Evolutionary conservation across 2,797 vertebrate genomes (phyloP).

Genomic region (Catharus ustulatus): DNA sequence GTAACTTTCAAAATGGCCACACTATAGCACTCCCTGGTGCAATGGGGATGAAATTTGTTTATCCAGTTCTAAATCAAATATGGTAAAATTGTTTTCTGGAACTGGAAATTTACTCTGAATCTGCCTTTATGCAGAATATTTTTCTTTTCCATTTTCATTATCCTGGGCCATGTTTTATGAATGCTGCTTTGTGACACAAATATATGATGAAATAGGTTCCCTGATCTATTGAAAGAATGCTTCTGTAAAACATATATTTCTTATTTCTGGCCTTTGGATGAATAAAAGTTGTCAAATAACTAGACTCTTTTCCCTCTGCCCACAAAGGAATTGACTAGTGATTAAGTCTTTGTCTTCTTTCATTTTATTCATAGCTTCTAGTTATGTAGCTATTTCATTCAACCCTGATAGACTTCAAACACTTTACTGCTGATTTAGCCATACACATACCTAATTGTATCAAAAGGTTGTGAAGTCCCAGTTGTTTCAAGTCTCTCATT

Average conservation of each 20-base stretch:
- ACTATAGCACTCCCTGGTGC: not conserved
- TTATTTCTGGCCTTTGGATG: conserved; percentile 18
- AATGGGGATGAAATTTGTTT: not conserved
- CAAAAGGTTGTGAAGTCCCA: conserved; percentile 29
- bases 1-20: not conserved
- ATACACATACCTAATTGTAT: conserved; percentile 46
- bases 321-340: not conserved
- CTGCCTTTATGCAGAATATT: not conserved
- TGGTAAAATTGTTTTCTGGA: not conserved
- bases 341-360: conserved; percentile 26
- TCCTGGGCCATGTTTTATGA: not conserved
- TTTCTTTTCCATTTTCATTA: conserved; percentile 21
- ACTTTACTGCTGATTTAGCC: conserved; percentile 42
- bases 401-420: conserved; percentile 38
- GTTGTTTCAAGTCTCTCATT: conserved; percentile 40
- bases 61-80: not conserved
- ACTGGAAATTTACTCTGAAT: conserved; percentile 29
- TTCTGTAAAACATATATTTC: not conserved
- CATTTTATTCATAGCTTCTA: conserved; percentile 26
- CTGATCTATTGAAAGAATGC: not conserved
- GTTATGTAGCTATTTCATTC: conserved; percentile 18
- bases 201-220: not conserved
- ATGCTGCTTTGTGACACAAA: not conserved
- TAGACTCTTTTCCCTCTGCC: not conserved
- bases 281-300: conserved; percentile 34